Conservation (phyloP, 2,797 vertebrate species). For the Propithecus deckenii region DNA sequence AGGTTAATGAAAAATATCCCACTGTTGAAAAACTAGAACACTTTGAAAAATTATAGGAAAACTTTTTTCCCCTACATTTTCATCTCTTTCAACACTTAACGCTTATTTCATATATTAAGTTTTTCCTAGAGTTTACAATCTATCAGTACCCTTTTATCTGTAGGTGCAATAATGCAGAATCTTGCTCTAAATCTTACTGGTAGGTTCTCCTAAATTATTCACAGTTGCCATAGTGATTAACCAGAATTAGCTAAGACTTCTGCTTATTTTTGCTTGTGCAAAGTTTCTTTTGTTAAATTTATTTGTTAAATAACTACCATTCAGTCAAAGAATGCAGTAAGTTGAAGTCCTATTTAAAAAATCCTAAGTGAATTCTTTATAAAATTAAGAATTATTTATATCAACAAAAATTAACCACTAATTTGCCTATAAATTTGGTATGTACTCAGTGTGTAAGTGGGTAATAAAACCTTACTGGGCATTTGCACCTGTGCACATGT, state of each 20-base stretch:
- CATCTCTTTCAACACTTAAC: background rate
- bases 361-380: background rate
- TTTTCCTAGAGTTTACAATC: background rate
- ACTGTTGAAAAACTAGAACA: background rate
- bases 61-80: background rate
- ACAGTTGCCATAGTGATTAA: background rate
- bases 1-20: background rate
- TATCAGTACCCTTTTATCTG: background rate
- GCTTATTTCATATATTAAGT: background rate
- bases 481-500: too few species aligned
- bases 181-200: background rate
- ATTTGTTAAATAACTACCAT: background rate
- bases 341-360: background rate
- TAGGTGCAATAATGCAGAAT: background rate
- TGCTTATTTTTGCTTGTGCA: too few species aligned
- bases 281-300: too few species aligned
- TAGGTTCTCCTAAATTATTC: background rate
- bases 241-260: background rate
- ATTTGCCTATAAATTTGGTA: background rate
- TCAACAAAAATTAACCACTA: background rate
- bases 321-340: background rate
- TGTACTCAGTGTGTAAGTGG: background rate
- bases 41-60: background rate
- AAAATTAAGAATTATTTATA: background rate
- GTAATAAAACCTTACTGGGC: accelerated